These are phyloP conservation scores for Ashinkailepas kermadecensis DNA, from an alignment of 2,888 invertebrate species.

Conservation along the genomic window DNA sequence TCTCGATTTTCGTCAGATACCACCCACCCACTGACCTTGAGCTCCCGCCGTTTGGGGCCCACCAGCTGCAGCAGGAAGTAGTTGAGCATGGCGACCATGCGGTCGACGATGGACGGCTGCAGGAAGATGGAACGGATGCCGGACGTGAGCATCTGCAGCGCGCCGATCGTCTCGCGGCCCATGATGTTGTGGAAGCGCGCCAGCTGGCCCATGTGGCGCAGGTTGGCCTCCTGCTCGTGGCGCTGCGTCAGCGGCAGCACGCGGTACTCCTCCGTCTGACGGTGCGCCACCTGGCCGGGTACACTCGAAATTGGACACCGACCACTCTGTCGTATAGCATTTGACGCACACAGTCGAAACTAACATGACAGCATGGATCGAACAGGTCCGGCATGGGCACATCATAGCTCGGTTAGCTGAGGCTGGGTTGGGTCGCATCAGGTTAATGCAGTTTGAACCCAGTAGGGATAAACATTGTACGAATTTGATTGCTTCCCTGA, in stretches of 20 bases:
- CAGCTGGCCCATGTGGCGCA: slow-evolving; percentile 70
- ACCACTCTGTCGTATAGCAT: too few relatives aligned
- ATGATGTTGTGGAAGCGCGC: slow-evolving; percentile 87
- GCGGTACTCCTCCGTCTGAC: slow-evolving; percentile 55
- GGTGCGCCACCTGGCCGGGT: background rate
- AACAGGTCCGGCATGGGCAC: too few relatives aligned
- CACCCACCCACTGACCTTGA: slow-evolving; percentile 55
- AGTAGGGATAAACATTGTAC: too few relatives aligned
- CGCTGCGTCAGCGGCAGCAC: slow-evolving; percentile 60
- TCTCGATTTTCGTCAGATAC: too few relatives aligned
- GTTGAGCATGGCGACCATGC: slow-evolving; percentile 91
- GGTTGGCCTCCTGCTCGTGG: slow-evolving; percentile 60
- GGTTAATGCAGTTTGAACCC: too few relatives aligned
- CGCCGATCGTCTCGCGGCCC: slow-evolving; percentile 77
- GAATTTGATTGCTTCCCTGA: too few relatives aligned
- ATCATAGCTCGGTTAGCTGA: too few relatives aligned
- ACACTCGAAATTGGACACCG: too few relatives aligned
- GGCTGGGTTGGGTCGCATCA: too few relatives aligned
- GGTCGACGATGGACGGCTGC: slow-evolving; percentile 81
- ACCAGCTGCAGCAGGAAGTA: slow-evolving; percentile 83
- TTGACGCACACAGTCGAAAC: too few relatives aligned
- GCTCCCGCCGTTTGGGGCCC: slow-evolving; percentile 82
- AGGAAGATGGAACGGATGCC: slow-evolving; percentile 76
- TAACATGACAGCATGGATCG: too few relatives aligned
- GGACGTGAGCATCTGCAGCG: slow-evolving; percentile 67